phyloP scores from a whole-genome alignment of 2,888 invertebrate species.

The Calliscelio sp. region DNA sequence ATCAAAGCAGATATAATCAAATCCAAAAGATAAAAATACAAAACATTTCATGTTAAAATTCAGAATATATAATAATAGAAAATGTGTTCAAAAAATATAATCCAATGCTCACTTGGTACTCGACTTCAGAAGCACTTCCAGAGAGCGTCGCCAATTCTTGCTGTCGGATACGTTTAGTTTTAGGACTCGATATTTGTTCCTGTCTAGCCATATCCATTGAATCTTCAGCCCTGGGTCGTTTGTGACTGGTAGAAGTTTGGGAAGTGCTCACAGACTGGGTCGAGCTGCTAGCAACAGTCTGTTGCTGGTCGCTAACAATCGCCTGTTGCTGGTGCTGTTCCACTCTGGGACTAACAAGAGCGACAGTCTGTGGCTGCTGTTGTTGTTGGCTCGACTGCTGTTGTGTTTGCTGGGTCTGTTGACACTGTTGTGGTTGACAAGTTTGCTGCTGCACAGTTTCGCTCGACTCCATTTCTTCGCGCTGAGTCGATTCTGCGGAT shows the following conservation, averaged over 20 bases:
- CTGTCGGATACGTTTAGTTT: conserved; percentile 81
- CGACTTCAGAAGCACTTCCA: conserved; percentile 84
- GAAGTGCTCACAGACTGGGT: conserved; percentile 90
- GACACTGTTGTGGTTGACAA: conserved; percentile 76
- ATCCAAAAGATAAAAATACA: too few relatives aligned
- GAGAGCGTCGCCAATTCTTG: conserved; percentile 81
- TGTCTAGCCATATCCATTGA: conserved; percentile 81
- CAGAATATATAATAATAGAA: too few relatives aligned
- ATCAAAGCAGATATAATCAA: too few relatives aligned
- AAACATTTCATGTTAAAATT: too few relatives aligned
- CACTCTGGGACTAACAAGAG: conserved; percentile 82
- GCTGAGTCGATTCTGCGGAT: conserved; percentile 87
- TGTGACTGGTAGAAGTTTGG: conserved; percentile 87
- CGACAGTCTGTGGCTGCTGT: conserved; percentile 84
- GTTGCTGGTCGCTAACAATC: conserved; percentile 84
- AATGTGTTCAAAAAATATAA: too few relatives aligned
- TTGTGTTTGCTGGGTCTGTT: conserved; percentile 75
- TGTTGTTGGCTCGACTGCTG: conserved; percentile 80
- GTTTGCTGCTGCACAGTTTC: conserved; percentile 81
- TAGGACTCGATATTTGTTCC: conserved; percentile 83
- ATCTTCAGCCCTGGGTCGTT: conserved; percentile 87
- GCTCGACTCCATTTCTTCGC: conserved; percentile 87
- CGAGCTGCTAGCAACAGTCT: conserved; percentile 87
- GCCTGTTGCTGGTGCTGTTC: conserved; percentile 81
- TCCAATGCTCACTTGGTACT: conserved; percentile 81